Conservation (phyloP, 1,140 invertebrate species). For the Meteorus sp. region DNA sequence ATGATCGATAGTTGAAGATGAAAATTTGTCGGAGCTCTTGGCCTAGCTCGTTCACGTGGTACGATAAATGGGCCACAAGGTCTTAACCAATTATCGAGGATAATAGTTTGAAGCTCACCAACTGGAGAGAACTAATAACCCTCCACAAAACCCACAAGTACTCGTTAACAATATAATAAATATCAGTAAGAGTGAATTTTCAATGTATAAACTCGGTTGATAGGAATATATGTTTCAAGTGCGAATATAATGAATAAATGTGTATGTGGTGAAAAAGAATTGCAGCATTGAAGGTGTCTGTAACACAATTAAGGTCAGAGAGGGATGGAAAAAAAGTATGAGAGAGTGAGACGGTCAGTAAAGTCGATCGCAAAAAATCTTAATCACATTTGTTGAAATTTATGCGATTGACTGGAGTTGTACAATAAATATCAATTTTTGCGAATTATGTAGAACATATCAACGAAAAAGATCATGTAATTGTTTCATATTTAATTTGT, state of each 20-base stretch:
- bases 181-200: conserved; percentile 22
- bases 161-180: conserved; percentile 29
- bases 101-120: conserved; percentile 21
- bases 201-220: conserved; percentile 15
- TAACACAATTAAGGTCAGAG: neutral
- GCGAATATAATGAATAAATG: too few relatives aligned
- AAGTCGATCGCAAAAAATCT: too few relatives aligned
- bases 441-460: conserved; percentile 43
- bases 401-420: conserved; percentile 18
- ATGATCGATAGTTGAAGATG: neutral
- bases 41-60: conserved; percentile 25
- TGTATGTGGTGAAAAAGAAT: neutral
- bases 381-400: too few relatives aligned
- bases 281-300: neutral
- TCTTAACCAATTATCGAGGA: conserved; percentile 29
- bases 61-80: conserved; percentile 19
- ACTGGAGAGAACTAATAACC: neutral
- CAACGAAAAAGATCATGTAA: too few relatives aligned
- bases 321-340: neutral
- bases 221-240: neutral
- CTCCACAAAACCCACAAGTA: conserved; percentile 4
- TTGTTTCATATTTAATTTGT: too few relatives aligned
- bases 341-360: too few relatives aligned
- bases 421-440: conserved; percentile 37
- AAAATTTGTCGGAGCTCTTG: conserved; percentile 4